Evolutionary conservation across 2,888 invertebrate species (phyloP), one percentile per base, ranked within the genome.

Genomic region (Oligia fasciuncula): DNA sequence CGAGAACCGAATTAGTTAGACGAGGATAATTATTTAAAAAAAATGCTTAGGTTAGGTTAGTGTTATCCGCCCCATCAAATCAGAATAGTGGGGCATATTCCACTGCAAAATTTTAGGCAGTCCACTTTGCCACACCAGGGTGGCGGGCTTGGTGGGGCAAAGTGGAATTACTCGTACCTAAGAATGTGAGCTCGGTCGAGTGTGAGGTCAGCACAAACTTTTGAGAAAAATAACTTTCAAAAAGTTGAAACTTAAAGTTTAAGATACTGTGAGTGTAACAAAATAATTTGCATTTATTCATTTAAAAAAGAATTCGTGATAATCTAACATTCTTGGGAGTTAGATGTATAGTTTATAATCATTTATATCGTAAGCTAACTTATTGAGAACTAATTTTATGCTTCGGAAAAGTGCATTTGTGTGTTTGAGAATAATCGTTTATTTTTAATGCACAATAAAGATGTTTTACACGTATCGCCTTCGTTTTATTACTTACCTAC

Each of bases 261-360:
- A 92, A 29, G 71, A 83, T 76, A 87, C 89, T 91, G 90, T 88
- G 77, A 82, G 72, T 80, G 74, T 82, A 80, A 85, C 70, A 83
- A 84, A 89, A 87, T 91, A 90, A 89, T 91, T 92, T 93, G 95
- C 95, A 95, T 96, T 96, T 95, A 95, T 94, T 95, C 94, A 92
- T 91, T 87, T 85, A 84, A 85, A 88, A 72, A 90, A 87, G 84
- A 87, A 88, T 88, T 86, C 89, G 95, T 96, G 95, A 95, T 95
- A 94, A 92, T 92, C 91, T 91, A 91, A 88, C 87, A 85, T 84
- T 84, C 51, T 74, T 76, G 74, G 76, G 73, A 76, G 86, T 87
- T 87, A 87, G 81, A 87, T 85, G 85, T 85, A 81, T 85, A 89
- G 85, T 87, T 80, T 86, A 87, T 88, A 90, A 29, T 90, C 71